Evolutionary conservation across 2,113 vertebrate genomes (phyloP), one percentile per base, ranked within the genome.

Genomic region (Amblyopsis rosae): DNA sequence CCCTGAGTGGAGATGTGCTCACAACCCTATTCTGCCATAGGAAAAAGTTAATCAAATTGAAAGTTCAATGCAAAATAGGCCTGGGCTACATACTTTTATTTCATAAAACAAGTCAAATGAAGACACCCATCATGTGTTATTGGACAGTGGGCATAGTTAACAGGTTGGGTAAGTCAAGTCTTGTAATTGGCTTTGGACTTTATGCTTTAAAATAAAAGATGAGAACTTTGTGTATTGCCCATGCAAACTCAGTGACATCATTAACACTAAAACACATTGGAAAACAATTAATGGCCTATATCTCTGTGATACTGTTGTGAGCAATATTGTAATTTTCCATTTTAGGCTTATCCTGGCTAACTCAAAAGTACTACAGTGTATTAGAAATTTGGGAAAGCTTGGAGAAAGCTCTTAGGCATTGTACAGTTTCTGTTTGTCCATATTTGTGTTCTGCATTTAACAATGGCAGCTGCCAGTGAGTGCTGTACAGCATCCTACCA

Each of bases 401-500:
- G 89, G 95, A 97, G 95, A 94, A 92, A 91, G 93, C 92, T 91
- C 19, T 93, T 93, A 87, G 93, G 92, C 93, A 93, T 91, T 90
- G 79, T 86, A 91, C 82, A 89, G 75, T 90, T 92, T 93, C 91
- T 93, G 94, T 94, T 95, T 93, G 72, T 89, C 67, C 88, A 90
- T 86, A 83, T 92, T 90, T 92, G 88, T 91, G 90, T 93, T 89
- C 90, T 91, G 87, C 92, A 92, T 93, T 93, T 94, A 91, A 92
- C 89, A 89, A 93, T 91, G 95, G 96, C 95, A 96, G 95, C 96
- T 96, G 95, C 92, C 94, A 95, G 95, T 95, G 94, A 96, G 95
- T 95, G 95, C 95, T 96, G 94, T 95, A 94, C 94, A 96, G 95
- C 94, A 92, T 92, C 94, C 92, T 92, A 93, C 94, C 93, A 92